A percentile compares a stretch with the other conserved stretches of the same genome.
Evolutionary conservation across 2,113 vertebrate species (phyloP).

Genomic region (Mohoua ochrocephala): DNA sequence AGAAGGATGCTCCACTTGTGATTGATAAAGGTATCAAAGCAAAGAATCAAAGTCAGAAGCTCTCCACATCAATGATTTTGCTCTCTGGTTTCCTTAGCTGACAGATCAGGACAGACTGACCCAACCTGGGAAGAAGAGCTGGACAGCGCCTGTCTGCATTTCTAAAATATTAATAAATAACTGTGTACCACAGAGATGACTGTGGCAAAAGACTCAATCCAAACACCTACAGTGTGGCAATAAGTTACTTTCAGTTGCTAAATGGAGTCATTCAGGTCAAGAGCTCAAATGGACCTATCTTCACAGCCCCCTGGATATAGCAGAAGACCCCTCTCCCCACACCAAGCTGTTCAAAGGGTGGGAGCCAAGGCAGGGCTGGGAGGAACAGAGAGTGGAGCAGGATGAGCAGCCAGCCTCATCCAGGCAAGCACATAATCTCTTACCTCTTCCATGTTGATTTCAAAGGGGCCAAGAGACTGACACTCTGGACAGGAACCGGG

Average conservation of each 20-base stretch:
- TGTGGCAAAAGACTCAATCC: neutral
- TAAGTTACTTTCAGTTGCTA: neutral
- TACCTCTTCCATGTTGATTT: conserved; percentile 99
- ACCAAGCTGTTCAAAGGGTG: neutral
- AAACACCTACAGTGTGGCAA: neutral
- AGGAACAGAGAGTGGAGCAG: neutral
- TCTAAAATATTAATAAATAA: neutral
- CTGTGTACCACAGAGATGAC: neutral
- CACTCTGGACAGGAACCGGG: conserved; percentile 96
- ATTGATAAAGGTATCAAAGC: neutral
- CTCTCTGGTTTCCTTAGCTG: neutral
- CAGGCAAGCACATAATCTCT: neutral
- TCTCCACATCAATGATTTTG: neutral
- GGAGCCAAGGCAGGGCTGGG: neutral
- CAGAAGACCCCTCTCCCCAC: neutral
- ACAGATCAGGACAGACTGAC: neutral
- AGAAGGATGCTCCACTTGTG: neutral
- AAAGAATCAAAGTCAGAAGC: neutral
- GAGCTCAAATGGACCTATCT: neutral
- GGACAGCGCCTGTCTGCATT: neutral
- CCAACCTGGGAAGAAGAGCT: neutral
- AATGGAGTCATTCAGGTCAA: neutral
- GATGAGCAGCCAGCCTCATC: neutral
- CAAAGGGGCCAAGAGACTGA: conserved; percentile 91
- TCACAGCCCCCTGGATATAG: neutral